phyloP scores from a whole-genome alignment of 2,113 vertebrate genomes.

The Andinoacara biseriatus region DNA sequence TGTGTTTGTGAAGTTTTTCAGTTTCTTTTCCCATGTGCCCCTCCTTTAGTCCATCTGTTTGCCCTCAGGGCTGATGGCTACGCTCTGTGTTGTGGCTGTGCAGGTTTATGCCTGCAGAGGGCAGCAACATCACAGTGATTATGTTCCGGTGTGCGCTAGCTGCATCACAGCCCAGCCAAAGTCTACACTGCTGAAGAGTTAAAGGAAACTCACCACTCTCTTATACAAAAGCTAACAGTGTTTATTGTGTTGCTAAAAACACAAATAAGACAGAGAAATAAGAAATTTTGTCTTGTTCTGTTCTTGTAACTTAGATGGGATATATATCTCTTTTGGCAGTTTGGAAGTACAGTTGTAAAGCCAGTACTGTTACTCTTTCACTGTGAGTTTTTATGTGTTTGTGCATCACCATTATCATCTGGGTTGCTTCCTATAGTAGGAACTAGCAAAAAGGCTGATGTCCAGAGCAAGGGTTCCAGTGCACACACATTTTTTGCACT shows the following conservation, averaged over 20 bases:
- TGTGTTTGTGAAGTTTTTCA: slow-evolving; percentile 3
- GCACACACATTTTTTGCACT: too few relatives aligned
- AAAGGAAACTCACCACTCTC: neutral
- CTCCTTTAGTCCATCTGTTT: slow-evolving; percentile 41
- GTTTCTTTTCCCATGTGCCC: neutral
- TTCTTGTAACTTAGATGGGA: too few relatives aligned
- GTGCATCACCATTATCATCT: neutral
- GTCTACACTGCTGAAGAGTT: neutral
- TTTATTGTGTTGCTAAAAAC: neutral
- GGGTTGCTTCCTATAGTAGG: too few relatives aligned
- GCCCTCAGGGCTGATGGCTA: neutral
- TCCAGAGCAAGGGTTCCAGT: too few relatives aligned
- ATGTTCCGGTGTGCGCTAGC: neutral
- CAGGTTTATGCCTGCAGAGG: slow-evolving; percentile 57
- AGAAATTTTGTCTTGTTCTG: neutral
- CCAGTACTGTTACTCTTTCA: too few relatives aligned
- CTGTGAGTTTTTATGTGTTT: neutral
- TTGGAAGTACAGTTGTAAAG: too few relatives aligned
- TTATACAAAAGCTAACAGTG: neutral
- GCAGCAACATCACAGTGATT: slow-evolving; percentile 39
- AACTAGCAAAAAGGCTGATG: too few relatives aligned
- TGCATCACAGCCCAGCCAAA: neutral
- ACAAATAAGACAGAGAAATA: neutral
- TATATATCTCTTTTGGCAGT: too few relatives aligned
- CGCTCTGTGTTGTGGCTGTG: slow-evolving; percentile 1